Conservation (phyloP, 2,888 invertebrate species). For the Epirrhoe tristata region DNA sequence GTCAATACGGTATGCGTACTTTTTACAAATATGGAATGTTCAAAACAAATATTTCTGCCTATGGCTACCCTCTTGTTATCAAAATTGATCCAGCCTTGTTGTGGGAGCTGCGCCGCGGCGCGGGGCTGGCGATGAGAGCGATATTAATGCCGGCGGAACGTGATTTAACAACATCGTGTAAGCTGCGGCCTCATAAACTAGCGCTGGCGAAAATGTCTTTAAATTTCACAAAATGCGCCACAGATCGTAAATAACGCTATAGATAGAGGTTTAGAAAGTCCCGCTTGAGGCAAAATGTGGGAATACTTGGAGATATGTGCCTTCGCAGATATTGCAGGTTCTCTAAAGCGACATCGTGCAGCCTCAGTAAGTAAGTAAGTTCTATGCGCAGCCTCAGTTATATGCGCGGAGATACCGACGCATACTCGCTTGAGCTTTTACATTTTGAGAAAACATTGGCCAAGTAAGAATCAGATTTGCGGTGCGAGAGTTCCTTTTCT, state of each 20-base stretch:
- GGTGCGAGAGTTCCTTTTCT: too few species aligned
- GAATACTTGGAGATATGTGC: neutral
- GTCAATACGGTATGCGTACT: too few species aligned
- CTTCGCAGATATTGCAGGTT: neutral
- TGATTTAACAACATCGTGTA: slow-evolving; percentile 24
- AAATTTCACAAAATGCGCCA: slow-evolving; percentile 10
- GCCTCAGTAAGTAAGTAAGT: too few species aligned
- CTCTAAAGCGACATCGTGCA: neutral
- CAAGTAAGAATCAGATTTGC: too few species aligned
- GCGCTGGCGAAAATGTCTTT: slow-evolving; percentile 14
- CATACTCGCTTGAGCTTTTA: neutral
- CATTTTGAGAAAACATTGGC: neutral
- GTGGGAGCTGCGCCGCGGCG: neutral
- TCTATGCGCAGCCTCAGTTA: too few species aligned
- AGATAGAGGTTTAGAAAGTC: slow-evolving; percentile 18
- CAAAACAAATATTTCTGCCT: too few species aligned
- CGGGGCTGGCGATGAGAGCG: slow-evolving; percentile 25
- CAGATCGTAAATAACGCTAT: slow-evolving; percentile 16
- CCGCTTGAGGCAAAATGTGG: neutral
- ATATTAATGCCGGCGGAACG: slow-evolving; percentile 25
- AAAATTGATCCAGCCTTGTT: neutral
- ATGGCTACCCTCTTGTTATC: neutral
- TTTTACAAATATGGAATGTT: too few species aligned
- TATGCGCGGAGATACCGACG: neutral
- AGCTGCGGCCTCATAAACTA: slow-evolving; percentile 12